Conservation (phyloP, 2,113 vertebrate species). For the Electrona antarctica region DNA sequence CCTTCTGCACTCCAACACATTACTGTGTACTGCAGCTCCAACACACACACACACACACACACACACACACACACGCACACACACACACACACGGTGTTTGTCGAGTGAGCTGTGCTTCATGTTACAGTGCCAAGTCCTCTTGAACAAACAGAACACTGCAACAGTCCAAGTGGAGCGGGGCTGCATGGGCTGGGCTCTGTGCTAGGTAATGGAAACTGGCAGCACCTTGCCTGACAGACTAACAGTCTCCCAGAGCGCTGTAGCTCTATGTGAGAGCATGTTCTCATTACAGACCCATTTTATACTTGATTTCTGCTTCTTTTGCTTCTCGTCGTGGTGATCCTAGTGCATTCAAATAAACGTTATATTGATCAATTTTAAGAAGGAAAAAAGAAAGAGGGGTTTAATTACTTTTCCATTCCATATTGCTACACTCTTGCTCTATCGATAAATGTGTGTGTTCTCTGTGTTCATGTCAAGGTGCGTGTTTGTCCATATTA, state of each 20-base stretch:
- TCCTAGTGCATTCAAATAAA: no score
- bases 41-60: background rate
- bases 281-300: constrained; percentile 43
- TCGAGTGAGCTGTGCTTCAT: constrained; percentile 47
- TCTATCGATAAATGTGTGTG: no score
- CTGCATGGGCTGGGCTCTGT: constrained; percentile 44
- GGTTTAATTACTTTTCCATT: no score
- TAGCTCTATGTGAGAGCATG: constrained; percentile 36
- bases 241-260: constrained; percentile 48
- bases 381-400: no score
- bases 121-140: constrained; percentile 51
- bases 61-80: background rate
- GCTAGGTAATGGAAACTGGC: constrained; percentile 69
- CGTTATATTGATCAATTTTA: no score
- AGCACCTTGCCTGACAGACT: constrained; percentile 45
- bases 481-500: no score
- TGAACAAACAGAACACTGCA: constrained; percentile 47
- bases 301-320: constrained; percentile 23
- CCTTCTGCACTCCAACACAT: no score
- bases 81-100: constrained; percentile 36
- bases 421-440: no score
- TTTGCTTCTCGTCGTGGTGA: background rate
- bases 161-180: constrained; percentile 37
- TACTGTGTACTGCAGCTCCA: no score
- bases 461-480: no score